phyloP scores from a whole-genome alignment of 2,113 vertebrate species.

The Bothrops jararaca region DNA sequence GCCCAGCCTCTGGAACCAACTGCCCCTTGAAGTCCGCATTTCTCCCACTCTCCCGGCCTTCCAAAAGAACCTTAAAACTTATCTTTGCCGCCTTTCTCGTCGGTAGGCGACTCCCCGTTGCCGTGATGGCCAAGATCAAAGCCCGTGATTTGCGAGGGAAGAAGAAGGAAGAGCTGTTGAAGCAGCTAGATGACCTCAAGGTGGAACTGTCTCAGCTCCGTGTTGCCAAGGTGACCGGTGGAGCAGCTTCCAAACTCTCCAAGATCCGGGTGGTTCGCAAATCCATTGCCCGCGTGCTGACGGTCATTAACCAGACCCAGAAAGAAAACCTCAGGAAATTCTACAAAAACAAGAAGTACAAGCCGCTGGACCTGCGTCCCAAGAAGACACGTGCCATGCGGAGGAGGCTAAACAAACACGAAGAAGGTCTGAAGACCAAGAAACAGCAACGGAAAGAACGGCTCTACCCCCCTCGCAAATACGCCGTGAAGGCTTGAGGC shows the following conservation, averaged over 20 bases:
- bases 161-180: slow-evolving; percentile 97
- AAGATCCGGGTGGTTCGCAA: slow-evolving; percentile 98
- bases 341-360: slow-evolving; percentile 99
- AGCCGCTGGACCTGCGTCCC: slow-evolving; percentile 93
- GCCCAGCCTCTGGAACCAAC: too few species aligned
- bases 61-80: too few species aligned
- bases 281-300: slow-evolving; percentile 93
- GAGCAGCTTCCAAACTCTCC: slow-evolving; percentile 94
- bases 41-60: too few species aligned
- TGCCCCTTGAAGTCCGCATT: too few species aligned
- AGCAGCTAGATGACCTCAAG: slow-evolving; percentile 95
- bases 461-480: slow-evolving; percentile 88
- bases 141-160: slow-evolving; percentile 94
- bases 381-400: slow-evolving; percentile 97
- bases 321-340: slow-evolving; percentile 98
- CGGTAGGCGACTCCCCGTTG: too few species aligned
- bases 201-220: slow-evolving; percentile 95
- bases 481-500: slow-evolving; percentile 88
- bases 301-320: slow-evolving; percentile 98
- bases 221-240: slow-evolving; percentile 95
- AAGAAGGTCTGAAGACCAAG: slow-evolving; percentile 88
- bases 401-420: slow-evolving; percentile 88
- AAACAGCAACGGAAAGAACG: slow-evolving; percentile 93
- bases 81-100: too few species aligned
- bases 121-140: slow-evolving; percentile 99